Evolutionary conservation across 2,113 vertebrate species (phyloP), one percentile per base, ranked within the genome.

Genomic region (Synchiropus splendidus): DNA sequence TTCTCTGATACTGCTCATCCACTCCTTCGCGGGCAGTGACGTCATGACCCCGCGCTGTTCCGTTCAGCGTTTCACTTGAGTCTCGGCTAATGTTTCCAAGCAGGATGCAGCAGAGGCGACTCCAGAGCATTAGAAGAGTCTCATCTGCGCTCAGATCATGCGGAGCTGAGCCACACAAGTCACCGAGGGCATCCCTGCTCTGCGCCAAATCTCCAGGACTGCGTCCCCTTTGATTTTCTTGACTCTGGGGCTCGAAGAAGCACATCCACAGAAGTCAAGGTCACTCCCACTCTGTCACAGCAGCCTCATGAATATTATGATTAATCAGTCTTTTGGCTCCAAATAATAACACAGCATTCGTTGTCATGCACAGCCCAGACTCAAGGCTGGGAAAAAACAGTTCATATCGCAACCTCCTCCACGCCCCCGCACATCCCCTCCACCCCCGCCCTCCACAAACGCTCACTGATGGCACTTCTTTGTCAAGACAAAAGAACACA

Each of bases 221-320:
- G 58, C 72, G 74, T 77, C 65, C 69, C 66, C 61, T 83, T 82
- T 83, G 79, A 84, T 84, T 77, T 64, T 48, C 46, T 41, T 76
- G 45, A 81, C 80, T 79, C 44, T 34, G 2, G 70, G 71, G 70
- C 51, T 59, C 33, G 54, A 60, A 69, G 69, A 73, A 75, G 65
- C 73, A 54, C 67, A 64, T 56, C 59, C 58, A 56, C 61, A 63
- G 54, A 71, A 83, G 73, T 78, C 82, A 84, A 83, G 82, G 80
- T 86, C 80, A 76, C 59, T 61, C 75, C 58, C 60, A 62, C 70
- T 66, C 67, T 51, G 64, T 64, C 15, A 31, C 63, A 42, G 34
- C 31, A 54, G 45, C 58, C 78, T 81, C 77, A 81, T 84, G 77
- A 85, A 83, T 85, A 80, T 83, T 68, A 71, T 72, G 72, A 85